Base-by-base conservation (phyloP, 2,888 invertebrate genomes). In the Parnassius orleans region DNA sequence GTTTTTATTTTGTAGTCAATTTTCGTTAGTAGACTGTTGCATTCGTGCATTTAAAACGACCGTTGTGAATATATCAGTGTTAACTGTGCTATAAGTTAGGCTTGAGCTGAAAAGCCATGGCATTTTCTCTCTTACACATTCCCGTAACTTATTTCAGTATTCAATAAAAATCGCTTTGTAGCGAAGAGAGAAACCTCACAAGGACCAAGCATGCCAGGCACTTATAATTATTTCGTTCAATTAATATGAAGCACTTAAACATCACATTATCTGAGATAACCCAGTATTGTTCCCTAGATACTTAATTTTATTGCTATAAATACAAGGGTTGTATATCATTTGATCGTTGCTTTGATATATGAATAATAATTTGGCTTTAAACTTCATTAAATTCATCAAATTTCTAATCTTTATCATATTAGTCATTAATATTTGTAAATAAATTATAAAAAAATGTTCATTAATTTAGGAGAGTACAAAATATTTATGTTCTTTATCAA, bases 391-490 rank as follows among this genome's bases (percentile, higher is more conserved):
- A 61, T 54, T 52, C n/a, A 72, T 77, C 73, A 70, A 72, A 72
- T 73, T 76, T 77, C 70, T 73, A 72, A 74, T 73, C 72, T 61
- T 65, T 54, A 71, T 76, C 74, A 76, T 69, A 73, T 71, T 80
- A 80, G 73, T 69, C 69, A 72, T 76, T 76, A 73, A 63, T 51
- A 12, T 41, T 56, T 60, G 60, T 63, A 63, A 60, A 60, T 63
- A 63, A 57, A n/a, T 52, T 48, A n/a, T 81, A 19, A 78, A n/a
- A 73, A 81, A 81, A 33, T 83, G 84, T 88, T 81, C 84, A 84
- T 83, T 85, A 82, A 81, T 81, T 83, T 89, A 89, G 87, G 82
- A 87, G 81, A 89, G 90, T 90, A 90, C 90, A 90, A 90, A 90
- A 83, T 85, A 86, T 82, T 86, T 84, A 84, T 81, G 80, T 82